Conservation (phyloP, 2,113 vertebrate species). For the Chelonoidis abingdonii region DNA sequence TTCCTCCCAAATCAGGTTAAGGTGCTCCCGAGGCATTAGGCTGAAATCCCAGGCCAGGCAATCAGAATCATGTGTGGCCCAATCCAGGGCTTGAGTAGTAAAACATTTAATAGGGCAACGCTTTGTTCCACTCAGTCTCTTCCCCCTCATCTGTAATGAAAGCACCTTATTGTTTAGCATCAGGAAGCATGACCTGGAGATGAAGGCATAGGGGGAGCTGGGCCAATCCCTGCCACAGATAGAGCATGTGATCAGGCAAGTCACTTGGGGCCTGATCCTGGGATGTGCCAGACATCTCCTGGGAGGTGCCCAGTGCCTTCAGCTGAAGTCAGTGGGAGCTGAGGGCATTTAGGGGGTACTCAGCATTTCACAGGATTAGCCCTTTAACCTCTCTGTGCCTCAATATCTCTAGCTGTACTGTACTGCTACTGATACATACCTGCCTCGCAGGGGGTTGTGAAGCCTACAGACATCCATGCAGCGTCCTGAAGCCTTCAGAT, state of each 20-base stretch:
- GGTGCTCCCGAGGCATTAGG: not conserved
- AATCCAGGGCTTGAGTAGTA: not conserved
- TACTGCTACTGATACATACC: not conserved
- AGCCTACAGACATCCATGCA: not conserved
- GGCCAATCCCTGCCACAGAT: too few relatives aligned
- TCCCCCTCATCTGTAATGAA: not conserved
- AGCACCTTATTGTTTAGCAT: not conserved
- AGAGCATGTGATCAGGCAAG: too few relatives aligned
- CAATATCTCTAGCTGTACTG: not conserved
- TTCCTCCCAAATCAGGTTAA: not conserved
- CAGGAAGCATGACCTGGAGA: not conserved
- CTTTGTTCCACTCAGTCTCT: not conserved
- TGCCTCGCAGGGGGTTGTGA: not conserved
- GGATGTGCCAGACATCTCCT: not conserved
- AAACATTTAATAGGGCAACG: not conserved
- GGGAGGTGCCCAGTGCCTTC: not conserved
- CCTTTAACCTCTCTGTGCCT: not conserved
- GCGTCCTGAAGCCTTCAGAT: not conserved
- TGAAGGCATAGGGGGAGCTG: too few relatives aligned
- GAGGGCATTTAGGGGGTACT: not conserved
- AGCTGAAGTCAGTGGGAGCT: not conserved
- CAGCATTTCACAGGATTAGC: not conserved
- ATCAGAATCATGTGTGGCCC: not conserved
- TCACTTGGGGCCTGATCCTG: too few relatives aligned
- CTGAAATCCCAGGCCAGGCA: not conserved